These are phyloP conservation scores for Diuraphis noxia DNA, from an alignment of 1,140 invertebrate species.

Conservation along the genomic window DNA sequence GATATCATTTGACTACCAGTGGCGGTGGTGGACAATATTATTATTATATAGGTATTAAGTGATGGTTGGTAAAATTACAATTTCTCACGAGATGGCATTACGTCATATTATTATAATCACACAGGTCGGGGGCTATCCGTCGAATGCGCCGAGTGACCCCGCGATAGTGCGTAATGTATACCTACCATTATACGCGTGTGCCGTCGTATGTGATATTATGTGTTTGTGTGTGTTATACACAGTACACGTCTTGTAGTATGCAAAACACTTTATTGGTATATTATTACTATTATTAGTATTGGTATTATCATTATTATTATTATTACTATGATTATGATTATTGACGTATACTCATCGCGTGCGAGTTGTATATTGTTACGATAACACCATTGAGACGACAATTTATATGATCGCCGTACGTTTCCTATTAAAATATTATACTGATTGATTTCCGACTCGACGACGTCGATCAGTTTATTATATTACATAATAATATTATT, in stretches of 20 bases:
- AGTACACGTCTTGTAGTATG: too few relatives aligned
- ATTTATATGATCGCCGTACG: not conserved
- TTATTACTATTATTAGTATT: too few relatives aligned
- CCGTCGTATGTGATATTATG: not conserved
- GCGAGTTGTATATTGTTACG: not conserved
- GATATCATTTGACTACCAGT: not conserved
- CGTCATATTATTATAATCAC: not conserved
- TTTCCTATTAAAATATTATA: too few relatives aligned
- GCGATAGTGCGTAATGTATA: not conserved
- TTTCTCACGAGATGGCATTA: not conserved
- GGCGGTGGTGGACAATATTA: not conserved
- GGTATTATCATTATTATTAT: not conserved
- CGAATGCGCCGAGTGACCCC: not conserved
- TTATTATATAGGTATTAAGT: not conserved
- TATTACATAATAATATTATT: not conserved
- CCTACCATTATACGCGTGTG: not conserved
- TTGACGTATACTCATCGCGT: not conserved
- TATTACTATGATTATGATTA: not conserved
- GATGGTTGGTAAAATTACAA: not conserved
- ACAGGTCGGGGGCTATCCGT: not conserved
- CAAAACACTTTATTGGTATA: not conserved
- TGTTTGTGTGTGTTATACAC: not conserved
- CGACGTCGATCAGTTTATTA: not conserved
- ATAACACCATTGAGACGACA: not conserved
- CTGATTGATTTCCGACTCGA: not conserved